Evolutionary conservation across 1,140 invertebrate genomes (phyloP).

Genomic region (Diprion similis): DNA sequence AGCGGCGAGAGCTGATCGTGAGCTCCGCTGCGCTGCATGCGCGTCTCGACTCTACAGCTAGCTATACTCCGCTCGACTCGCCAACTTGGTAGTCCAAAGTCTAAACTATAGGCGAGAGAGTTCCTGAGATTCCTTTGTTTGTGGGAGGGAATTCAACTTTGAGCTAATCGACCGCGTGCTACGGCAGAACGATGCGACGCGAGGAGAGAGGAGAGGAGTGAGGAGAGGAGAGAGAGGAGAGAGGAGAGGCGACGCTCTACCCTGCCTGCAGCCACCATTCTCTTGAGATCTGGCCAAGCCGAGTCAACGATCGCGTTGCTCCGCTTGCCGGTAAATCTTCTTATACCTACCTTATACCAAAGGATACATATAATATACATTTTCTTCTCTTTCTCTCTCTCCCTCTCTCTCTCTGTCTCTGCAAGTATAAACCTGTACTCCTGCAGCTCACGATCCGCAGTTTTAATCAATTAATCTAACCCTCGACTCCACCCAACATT

Average conservation of each 20-base stretch:
- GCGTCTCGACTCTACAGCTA: too few relatives aligned
- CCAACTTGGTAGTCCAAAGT: not conserved
- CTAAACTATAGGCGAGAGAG: not conserved
- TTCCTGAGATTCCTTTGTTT: conserved; percentile 7
- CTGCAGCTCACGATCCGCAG: too few relatives aligned
- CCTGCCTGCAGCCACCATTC: not conserved
- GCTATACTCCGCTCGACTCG: too few relatives aligned
- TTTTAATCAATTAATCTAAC: too few relatives aligned
- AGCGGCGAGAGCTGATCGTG: not conserved
- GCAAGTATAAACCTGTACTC: too few relatives aligned
- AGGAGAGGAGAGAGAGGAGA: not conserved
- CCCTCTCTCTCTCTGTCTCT: too few relatives aligned
- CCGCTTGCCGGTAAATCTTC: conserved; percentile 18
- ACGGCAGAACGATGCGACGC: conserved; percentile 1
- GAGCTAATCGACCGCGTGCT: conserved; percentile 4
- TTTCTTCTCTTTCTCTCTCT: too few relatives aligned
- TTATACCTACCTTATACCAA: not conserved
- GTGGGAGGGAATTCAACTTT: not conserved
- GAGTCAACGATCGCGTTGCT: conserved; percentile 17
- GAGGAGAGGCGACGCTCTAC: not conserved
- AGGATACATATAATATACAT: too few relatives aligned
- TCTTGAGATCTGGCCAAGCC: conserved; percentile 11
- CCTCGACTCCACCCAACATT: too few relatives aligned
- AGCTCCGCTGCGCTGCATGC: too few relatives aligned
- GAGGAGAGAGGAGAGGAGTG: not conserved